Percentiles rank a stretch among this genome's conserved stretches.
Conservation (phyloP, 2,888 invertebrate genomes). For the Rosalia funebris region DNA sequence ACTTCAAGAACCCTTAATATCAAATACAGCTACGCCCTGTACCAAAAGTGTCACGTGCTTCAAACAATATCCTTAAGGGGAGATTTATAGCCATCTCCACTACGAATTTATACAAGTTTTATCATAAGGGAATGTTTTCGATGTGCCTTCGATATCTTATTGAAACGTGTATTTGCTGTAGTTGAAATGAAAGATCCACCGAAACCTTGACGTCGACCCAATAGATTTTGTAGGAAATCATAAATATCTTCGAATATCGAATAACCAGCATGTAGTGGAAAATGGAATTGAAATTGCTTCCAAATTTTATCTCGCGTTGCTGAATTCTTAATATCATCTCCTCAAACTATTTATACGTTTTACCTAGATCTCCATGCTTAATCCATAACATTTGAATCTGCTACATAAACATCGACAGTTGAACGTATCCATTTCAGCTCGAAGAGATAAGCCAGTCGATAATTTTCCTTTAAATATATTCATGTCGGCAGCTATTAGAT, state of each 20-base stretch:
- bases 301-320: constrained; percentile 49
- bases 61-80: constrained; percentile 60
- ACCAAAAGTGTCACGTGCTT: constrained; percentile 60
- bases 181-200: constrained; percentile 19
- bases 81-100: constrained; percentile 57
- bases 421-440: constrained; percentile 3
- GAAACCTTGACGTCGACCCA: constrained; percentile 32
- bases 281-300: constrained; percentile 52
- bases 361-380: constrained; percentile 39
- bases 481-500: background rate
- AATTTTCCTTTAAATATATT: background rate
- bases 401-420: constrained; percentile 41
- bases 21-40: constrained; percentile 52
- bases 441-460: background rate
- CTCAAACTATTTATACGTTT: constrained; percentile 39
- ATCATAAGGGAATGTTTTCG: constrained; percentile 57
- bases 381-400: constrained; percentile 42
- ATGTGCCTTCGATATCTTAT: constrained; percentile 42
- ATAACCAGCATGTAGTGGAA: constrained; percentile 52
- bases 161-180: constrained; percentile 32
- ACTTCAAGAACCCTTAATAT: constrained; percentile 55
- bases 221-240: constrained; percentile 52
- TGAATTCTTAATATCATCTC: constrained; percentile 48
- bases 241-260: constrained; percentile 62
- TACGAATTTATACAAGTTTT: constrained; percentile 61